Evolutionary conservation across 2,797 vertebrate species (phyloP).

Genomic region (Girardinus metallicus): DNA sequence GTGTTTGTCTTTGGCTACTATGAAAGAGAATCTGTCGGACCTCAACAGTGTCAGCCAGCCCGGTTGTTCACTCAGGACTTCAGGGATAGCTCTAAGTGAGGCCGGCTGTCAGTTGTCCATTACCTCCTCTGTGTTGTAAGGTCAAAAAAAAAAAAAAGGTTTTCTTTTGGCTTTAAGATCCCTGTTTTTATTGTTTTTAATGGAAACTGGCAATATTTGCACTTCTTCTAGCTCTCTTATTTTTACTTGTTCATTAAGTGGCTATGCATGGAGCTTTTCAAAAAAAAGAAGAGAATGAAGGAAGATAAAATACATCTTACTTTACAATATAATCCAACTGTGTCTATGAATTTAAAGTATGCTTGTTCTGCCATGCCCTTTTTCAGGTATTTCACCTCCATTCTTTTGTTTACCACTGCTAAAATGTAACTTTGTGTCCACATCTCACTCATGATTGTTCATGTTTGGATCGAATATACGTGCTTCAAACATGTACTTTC

Average conservation of each 20-base stretch:
- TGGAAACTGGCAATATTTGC: conserved; percentile 16
- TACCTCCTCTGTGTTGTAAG: conserved; percentile 42
- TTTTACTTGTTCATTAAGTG: conserved; percentile 28
- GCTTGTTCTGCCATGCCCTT: conserved; percentile 38
- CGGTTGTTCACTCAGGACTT: conserved; percentile 34
- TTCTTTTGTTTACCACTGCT: conserved; percentile 14
- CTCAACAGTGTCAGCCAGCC: conserved; percentile 28
- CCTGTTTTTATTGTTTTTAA: conserved; percentile 38
- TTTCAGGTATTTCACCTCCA: conserved; percentile 49
- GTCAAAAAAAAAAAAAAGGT: conserved; percentile 11
- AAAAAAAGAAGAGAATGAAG: conserved; percentile 39
- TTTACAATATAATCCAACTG: conserved; percentile 68
- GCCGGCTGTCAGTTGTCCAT: conserved; percentile 50
- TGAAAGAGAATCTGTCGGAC: conserved; percentile 42
- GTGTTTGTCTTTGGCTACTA: conserved; percentile 49
- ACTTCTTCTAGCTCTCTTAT: conserved; percentile 14
- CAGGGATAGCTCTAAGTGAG: conserved; percentile 42
- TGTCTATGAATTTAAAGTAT: conserved; percentile 35
- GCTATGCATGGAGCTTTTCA: conserved; percentile 44
- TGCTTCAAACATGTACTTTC: background rate
- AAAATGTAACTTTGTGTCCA: conserved; percentile 2
- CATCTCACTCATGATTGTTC: background rate
- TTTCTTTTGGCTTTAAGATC: conserved; percentile 30
- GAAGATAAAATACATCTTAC: conserved; percentile 64
- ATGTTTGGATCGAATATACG: background rate